Conservation (phyloP, 2,113 vertebrate genomes). For the Halichoeres trimaculatus region DNA sequence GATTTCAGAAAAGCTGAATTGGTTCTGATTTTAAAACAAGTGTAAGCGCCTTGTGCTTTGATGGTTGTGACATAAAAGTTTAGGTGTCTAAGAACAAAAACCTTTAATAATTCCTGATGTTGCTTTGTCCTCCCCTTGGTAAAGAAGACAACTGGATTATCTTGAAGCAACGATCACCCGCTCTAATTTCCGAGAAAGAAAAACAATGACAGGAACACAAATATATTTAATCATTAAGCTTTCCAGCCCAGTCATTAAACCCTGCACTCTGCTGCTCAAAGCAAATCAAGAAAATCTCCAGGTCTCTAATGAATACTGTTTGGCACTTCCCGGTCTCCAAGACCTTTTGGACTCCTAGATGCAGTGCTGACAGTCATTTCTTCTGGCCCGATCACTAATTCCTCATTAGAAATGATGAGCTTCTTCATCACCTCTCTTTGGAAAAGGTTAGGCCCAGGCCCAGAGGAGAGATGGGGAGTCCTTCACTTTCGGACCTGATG, state of each 20-base stretch:
- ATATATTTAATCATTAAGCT: constrained; percentile 51
- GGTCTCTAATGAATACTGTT: constrained; percentile 64
- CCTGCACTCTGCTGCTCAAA: constrained; percentile 44
- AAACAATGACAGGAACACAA: constrained; percentile 36
- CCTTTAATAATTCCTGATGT: constrained; percentile 43
- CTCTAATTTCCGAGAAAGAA: constrained; percentile 36
- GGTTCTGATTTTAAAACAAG: constrained; percentile 62
- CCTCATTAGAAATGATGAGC: constrained; percentile 87
- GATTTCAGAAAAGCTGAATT: constrained; percentile 49
- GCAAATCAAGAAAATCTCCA: constrained; percentile 58
- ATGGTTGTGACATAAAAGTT: constrained; percentile 54
- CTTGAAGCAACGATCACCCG: constrained; percentile 54
- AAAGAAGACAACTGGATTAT: constrained; percentile 55
- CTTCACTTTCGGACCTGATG: constrained; percentile 73
- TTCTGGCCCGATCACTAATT: constrained; percentile 77
- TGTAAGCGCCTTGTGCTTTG: constrained; percentile 19
- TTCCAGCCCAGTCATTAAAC: constrained; percentile 41
- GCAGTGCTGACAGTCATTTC: constrained; percentile 75
- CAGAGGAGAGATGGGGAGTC: constrained; percentile 74
- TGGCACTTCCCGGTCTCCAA: constrained; percentile 62
- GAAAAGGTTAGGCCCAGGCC: constrained; percentile 81
- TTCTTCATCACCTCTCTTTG: constrained; percentile 83
- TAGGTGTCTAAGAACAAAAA: constrained; percentile 24
- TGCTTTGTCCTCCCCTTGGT: constrained; percentile 33
- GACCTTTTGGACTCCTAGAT: constrained; percentile 66